Base-by-base conservation (phyloP, 53 echinoderm and acorn worm species). In the Henricia sp. region DNA sequence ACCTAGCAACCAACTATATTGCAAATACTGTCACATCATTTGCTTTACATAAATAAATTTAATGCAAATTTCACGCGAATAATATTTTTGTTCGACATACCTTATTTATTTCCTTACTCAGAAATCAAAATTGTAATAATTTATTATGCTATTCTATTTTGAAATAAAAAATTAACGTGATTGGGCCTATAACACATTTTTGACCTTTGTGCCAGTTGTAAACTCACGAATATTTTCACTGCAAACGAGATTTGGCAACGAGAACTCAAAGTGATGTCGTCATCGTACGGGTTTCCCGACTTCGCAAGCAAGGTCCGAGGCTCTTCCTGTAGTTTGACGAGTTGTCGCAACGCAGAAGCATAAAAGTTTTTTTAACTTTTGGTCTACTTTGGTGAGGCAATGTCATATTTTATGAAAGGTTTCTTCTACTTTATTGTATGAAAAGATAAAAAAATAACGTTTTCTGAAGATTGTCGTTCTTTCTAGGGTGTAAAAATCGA, bases 251-350 rank as follows among this genome's bases (percentile, higher is more conserved):
- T 42, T 62, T 80, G 17, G 40, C 50, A 34, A 80, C 80, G 80
- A 80, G 80, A 80, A 48, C 64, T 77, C 60, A 12, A 36, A 80
- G 62, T 68, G 86, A 71, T 86, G 86, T 75, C 86, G 68, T 86
- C 74, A 86, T 67, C 67, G 64, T 51, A 86, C 86, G 86, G 86
- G 86, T 86, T 86, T 86, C 86, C 52, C 64, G 46, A 65, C 67
- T 41, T 76, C 19, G 14, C 29, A 37, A 53, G 67, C 74, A 86
- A 74, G 86, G 86, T 43, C 60, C 74, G 76, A 67, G 67, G 74
- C 86, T 76, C 86, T 86, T 86, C 76, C 86, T 86, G 86, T 74
- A 80, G 29, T 26, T 64, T 19, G 77, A 62, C 64, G 73, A 52
- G 80, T 80, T 64, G 80, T 80, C 80, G 80, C 64, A 46, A 25